phyloP scores from a whole-genome alignment of 2,797 vertebrate genomes.

The Microctenopoma lineatum region DNA sequence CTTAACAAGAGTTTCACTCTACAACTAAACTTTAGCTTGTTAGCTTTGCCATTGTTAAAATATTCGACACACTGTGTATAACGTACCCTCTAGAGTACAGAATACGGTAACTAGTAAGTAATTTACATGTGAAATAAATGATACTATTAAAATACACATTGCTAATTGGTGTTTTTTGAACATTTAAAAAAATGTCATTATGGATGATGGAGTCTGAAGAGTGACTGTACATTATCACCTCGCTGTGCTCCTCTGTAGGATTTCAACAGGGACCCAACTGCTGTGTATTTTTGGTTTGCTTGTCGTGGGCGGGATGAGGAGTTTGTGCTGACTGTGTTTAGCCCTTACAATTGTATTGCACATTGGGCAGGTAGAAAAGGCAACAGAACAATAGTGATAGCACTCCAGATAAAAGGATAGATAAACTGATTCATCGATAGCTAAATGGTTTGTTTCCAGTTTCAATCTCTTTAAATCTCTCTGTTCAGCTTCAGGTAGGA shows the following conservation, averaged over 20 bases:
- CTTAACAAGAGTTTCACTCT: background rate
- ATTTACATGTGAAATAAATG: too few relatives aligned
- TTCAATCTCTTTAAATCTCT: background rate
- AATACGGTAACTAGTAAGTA: too few relatives aligned
- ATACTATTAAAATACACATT: background rate
- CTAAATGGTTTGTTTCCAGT: background rate
- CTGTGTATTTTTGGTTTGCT: slow-evolving; percentile 54
- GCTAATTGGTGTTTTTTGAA: background rate
- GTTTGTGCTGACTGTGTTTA: slow-evolving; percentile 43
- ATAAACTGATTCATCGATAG: background rate
- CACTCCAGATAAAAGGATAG: background rate
- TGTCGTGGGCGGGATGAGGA: slow-evolving; percentile 48
- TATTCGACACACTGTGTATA: too few relatives aligned
- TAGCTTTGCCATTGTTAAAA: background rate
- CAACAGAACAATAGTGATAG: background rate
- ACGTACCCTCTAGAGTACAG: background rate
- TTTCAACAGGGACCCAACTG: slow-evolving; percentile 30
- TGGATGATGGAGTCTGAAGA: background rate
- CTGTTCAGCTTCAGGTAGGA: background rate
- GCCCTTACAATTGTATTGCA: slow-evolving; percentile 25
- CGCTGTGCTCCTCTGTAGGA: slow-evolving; percentile 37
- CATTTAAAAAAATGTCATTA: background rate
- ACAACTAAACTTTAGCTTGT: background rate
- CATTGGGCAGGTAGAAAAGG: slow-evolving; percentile 4
- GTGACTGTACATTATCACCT: slow-evolving; percentile 28